Evolutionary conservation across 2,113 vertebrate genomes (phyloP).

Genomic region (Cepphus grylle): DNA sequence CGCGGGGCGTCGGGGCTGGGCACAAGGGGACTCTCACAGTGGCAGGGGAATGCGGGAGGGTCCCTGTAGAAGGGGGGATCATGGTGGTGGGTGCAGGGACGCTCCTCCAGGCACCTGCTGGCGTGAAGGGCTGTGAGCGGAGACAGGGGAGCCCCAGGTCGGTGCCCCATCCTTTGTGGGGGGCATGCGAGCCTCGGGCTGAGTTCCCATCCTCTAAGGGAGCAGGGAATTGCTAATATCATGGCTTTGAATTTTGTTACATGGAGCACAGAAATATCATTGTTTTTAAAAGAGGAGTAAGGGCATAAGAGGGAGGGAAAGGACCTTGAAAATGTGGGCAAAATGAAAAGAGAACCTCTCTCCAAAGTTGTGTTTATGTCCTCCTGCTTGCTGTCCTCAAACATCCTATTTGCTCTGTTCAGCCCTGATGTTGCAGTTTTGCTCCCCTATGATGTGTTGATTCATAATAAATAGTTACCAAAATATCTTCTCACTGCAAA

Average conservation of each 20-base stretch:
- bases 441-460: not conserved
- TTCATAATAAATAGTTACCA: not conserved
- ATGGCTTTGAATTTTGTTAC: not conserved
- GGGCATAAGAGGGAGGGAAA: not conserved
- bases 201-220: not conserved
- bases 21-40: not conserved
- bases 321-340: not conserved
- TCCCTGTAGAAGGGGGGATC: not conserved
- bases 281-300: not conserved
- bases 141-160: no score
- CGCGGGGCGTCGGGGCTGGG: not conserved
- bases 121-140: not conserved
- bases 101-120: not conserved
- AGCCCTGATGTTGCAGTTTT: not conserved
- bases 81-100: accelerated
- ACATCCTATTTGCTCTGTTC: not conserved
- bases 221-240: not conserved
- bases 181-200: no score
- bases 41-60: not conserved
- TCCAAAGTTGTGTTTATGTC: not conserved
- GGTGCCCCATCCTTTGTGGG: not conserved
- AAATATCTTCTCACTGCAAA: not conserved
- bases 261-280: not conserved
- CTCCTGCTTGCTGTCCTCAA: not conserved
- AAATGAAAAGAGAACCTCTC: not conserved